Conservation (phyloP, 1,140 invertebrate genomes). For the Linepithema humile region DNA sequence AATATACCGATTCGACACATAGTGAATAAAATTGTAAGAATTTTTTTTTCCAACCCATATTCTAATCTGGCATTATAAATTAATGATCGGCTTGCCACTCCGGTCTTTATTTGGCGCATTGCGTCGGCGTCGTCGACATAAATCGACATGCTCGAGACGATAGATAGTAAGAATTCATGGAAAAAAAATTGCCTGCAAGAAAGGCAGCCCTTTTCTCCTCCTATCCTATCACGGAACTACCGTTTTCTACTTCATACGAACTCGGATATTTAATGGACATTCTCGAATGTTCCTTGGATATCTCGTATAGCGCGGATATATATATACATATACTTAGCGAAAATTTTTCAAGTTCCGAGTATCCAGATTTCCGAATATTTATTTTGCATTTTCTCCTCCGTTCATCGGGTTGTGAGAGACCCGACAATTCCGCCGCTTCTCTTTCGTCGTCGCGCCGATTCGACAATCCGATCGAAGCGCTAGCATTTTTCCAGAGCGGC, state of each 20-base stretch:
- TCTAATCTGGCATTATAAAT: conserved; percentile 40
- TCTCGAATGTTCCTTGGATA: not conserved
- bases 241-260: not conserved
- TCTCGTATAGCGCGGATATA: not conserved
- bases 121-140: not conserved
- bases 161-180: conserved; percentile 46
- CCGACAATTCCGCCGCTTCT: conserved; percentile 52
- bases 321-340: not conserved
- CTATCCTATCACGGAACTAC: not conserved
- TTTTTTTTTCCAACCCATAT: conserved; percentile 30
- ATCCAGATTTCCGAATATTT: not conserved
- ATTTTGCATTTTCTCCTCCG: not conserved
- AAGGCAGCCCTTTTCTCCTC: conserved; percentile 14
- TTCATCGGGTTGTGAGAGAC: conserved; percentile 49
- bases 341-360: not conserved
- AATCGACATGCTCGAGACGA: conserved; percentile 25
- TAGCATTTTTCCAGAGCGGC: conserved; percentile 34
- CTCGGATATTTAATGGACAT: conserved; percentile 3
- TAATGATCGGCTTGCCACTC: not conserved
- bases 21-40: conserved; percentile 40
- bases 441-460: conserved; percentile 29
- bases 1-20: conserved; percentile 25
- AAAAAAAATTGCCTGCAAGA: conserved; percentile 39
- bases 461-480: conserved; percentile 32
- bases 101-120: not conserved